Evolutionary conservation across 2,113 vertebrate species (phyloP).

Genomic region (Tachysurus fulvidraco): DNA sequence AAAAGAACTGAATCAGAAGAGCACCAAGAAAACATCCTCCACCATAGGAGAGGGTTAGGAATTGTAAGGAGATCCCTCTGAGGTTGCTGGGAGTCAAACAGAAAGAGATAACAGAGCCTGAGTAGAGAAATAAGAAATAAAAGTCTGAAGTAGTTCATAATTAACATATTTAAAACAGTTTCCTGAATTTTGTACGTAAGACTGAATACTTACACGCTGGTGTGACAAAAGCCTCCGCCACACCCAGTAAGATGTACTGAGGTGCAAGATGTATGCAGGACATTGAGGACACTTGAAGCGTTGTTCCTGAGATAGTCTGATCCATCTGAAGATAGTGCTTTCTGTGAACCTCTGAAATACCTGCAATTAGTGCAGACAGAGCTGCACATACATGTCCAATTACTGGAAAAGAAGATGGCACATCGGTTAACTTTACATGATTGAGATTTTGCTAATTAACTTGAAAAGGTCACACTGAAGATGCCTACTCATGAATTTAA

Average conservation of each 20-base stretch:
- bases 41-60: slow-evolving; percentile 85
- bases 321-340: slow-evolving; percentile 79
- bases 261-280: slow-evolving; percentile 82
- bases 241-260: slow-evolving; percentile 86
- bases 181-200: not conserved
- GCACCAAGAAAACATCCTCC: slow-evolving; percentile 85
- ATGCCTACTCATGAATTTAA: slow-evolving; percentile 78
- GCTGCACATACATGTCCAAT: slow-evolving; percentile 79
- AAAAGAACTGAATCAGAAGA: slow-evolving; percentile 77
- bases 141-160: not conserved
- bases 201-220: slow-evolving; percentile 81
- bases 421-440: not conserved
- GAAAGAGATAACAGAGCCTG: slow-evolving; percentile 83
- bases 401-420: slow-evolving; percentile 66
- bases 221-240: slow-evolving; percentile 87
- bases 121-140: slow-evolving; percentile 32
- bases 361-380: slow-evolving; percentile 79
- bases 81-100: slow-evolving; percentile 78
- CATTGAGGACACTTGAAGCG: slow-evolving; percentile 85
- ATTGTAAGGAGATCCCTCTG: slow-evolving; percentile 81
- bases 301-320: slow-evolving; percentile 79
- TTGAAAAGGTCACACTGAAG: not conserved
- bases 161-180: not conserved
- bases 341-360: slow-evolving; percentile 82
- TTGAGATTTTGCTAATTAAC: not conserved